Conservation (phyloP, 1,140 invertebrate species). For the Dendrolimus punctatus region DNA sequence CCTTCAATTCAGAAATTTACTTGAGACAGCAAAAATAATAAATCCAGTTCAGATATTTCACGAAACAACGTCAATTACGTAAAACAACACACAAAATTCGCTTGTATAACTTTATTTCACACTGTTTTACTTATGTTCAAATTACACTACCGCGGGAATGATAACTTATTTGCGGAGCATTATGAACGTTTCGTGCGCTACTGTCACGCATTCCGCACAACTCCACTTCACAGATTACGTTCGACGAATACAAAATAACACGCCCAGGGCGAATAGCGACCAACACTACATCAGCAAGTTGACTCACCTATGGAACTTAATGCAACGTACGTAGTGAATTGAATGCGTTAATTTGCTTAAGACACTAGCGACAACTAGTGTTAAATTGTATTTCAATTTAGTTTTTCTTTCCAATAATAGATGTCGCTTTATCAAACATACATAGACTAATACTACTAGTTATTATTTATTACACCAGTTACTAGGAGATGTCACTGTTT, state of each 20-base stretch:
- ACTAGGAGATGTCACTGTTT: too few relatives aligned
- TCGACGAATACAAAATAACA: slow-evolving; percentile 56
- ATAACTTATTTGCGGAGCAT: slow-evolving; percentile 44
- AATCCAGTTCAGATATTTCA: slow-evolving; percentile 37
- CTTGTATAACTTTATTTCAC: slow-evolving; percentile 40
- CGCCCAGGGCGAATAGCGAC: neutral
- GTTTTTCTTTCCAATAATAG: neutral
- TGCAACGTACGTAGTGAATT: neutral
- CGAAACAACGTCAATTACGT: slow-evolving; percentile 34
- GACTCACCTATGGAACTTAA: slow-evolving; percentile 15
- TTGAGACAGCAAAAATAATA: slow-evolving; percentile 13
- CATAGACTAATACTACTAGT: too few relatives aligned
- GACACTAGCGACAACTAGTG: neutral
- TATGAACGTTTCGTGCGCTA: slow-evolving; percentile 32
- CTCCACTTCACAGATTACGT: slow-evolving; percentile 41
- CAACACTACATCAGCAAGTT: slow-evolving; percentile 5
- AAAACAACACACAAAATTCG: slow-evolving; percentile 51
- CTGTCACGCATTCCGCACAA: slow-evolving; percentile 40
- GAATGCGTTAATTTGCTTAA: neutral
- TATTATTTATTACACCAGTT: too few relatives aligned
- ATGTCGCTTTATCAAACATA: neutral
- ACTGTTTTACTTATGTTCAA: slow-evolving; percentile 48
- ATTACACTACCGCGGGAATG: slow-evolving; percentile 42
- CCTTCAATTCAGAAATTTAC: slow-evolving; percentile 23
- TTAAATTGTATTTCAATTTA: neutral